Percentiles rank a stretch among this genome's conserved stretches.
Evolutionary conservation across 1,140 invertebrate species (phyloP).

Genomic region (Bicyclus anynana): DNA sequence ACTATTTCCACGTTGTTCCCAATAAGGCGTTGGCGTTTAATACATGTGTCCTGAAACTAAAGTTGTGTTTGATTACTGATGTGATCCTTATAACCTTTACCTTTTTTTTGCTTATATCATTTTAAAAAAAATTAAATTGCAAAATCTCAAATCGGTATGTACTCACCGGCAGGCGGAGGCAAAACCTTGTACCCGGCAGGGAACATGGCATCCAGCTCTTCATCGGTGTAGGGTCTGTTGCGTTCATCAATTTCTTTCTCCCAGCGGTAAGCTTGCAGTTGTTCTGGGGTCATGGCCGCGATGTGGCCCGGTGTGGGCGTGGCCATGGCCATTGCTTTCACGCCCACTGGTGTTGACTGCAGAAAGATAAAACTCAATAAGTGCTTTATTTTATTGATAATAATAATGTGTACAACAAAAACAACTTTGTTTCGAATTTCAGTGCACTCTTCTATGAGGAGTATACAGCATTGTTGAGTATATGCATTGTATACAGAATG

Average conservation of each 20-base stretch:
- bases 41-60: conserved; percentile 76
- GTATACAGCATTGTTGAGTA: no score
- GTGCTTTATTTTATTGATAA: no score
- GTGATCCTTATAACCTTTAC: conserved; percentile 36
- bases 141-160: conserved; percentile 28
- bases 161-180: conserved; percentile 91
- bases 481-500: no score
- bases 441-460: no score
- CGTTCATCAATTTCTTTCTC: conserved; percentile 99
- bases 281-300: conserved; percentile 99
- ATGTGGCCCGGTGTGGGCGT: conserved; percentile 97
- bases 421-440: no score
- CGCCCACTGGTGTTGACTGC: conserved; percentile 92
- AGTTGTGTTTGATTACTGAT: conserved; percentile 62
- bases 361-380: conserved; percentile 22
- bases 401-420: no score
- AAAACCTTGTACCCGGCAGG: conserved; percentile 99
- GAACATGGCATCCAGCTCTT: conserved; percentile 98
- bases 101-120: conserved; percentile 24
- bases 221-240: conserved; percentile 96
- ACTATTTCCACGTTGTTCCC: conserved; percentile 37
- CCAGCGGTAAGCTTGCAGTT: conserved; percentile 98
- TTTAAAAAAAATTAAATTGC: conserved; percentile 20
- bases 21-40: conserved; percentile 41
- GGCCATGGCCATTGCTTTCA: conserved; percentile 98